Evolutionary conservation across 2,113 vertebrate genomes (phyloP).

Genomic region (Paratilapia polleni): DNA sequence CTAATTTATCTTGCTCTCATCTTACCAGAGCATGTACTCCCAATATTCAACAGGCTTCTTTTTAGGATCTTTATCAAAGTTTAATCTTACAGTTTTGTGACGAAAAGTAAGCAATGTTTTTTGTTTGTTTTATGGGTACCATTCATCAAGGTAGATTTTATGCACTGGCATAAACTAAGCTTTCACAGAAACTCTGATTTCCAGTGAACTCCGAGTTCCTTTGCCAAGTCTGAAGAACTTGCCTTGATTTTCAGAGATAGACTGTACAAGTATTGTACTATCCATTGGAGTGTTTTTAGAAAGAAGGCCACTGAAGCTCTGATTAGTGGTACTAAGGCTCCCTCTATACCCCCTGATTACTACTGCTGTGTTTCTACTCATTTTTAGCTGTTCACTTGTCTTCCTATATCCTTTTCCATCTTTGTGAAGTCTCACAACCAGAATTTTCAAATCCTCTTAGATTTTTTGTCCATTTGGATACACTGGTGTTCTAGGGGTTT

Average conservation of each 20-base stretch:
- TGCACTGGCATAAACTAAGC: neutral
- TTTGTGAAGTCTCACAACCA: neutral
- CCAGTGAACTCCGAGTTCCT: neutral
- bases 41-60: neutral
- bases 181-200: neutral
- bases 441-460: neutral
- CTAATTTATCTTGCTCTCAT: neutral
- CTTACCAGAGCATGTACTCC: neutral
- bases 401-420: neutral
- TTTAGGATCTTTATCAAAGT: neutral
- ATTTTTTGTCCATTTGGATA: neutral
- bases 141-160: neutral
- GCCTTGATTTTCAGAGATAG: neutral
- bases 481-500: neutral
- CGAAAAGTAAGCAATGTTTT: neutral
- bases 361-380: neutral
- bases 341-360: neutral
- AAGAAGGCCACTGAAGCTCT: neutral
- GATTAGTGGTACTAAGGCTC: neutral
- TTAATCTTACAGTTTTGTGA: neutral
- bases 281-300: neutral
- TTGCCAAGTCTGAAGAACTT: neutral
- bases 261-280: neutral
- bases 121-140: neutral
- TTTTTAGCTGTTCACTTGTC: neutral